These are phyloP conservation scores for Brevipalpus yothersi DNA, from an alignment of 1,140 invertebrate species.

Conservation along the genomic window DNA sequence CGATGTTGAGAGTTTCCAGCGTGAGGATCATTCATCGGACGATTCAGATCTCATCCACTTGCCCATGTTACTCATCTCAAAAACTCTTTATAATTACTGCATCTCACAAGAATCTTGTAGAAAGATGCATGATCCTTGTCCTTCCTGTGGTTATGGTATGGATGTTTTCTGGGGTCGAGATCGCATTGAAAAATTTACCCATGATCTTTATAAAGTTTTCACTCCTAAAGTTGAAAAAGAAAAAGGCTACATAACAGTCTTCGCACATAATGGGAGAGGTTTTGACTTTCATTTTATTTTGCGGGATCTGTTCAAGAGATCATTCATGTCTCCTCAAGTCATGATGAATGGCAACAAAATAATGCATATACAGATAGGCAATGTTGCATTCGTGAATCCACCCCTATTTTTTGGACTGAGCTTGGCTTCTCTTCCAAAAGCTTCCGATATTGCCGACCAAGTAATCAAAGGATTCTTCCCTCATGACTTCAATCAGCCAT, in stretches of 20 bases:
- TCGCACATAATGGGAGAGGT: not conserved
- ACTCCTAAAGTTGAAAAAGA: not conserved
- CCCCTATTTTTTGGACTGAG: not conserved
- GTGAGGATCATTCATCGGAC: too few relatives aligned
- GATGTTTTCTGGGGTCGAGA: not conserved
- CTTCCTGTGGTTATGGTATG: too few relatives aligned
- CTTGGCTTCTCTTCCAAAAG: not conserved
- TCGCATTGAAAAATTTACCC: not conserved
- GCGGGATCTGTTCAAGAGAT: not conserved
- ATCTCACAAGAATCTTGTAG: too few relatives aligned
- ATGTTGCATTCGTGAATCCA: constrained; percentile 1
- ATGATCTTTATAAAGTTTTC: not conserved
- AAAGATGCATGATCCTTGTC: too few relatives aligned
- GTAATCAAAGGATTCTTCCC: too few relatives aligned
- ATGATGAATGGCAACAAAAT: constrained; percentile 1
- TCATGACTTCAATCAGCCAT: too few relatives aligned
- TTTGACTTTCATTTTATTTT: constrained; percentile 4
- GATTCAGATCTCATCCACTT: not conserved
- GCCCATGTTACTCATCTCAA: too few relatives aligned
- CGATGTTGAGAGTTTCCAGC: not conserved
- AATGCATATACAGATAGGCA: not conserved
- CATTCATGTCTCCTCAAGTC: not conserved
- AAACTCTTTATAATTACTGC: too few relatives aligned
- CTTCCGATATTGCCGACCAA: constrained; percentile 1
- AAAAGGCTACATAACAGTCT: not conserved